Evolutionary conservation across 2,888 invertebrate genomes (phyloP), one percentile per base, ranked within the genome.

Genomic region (Elegia similella): DNA sequence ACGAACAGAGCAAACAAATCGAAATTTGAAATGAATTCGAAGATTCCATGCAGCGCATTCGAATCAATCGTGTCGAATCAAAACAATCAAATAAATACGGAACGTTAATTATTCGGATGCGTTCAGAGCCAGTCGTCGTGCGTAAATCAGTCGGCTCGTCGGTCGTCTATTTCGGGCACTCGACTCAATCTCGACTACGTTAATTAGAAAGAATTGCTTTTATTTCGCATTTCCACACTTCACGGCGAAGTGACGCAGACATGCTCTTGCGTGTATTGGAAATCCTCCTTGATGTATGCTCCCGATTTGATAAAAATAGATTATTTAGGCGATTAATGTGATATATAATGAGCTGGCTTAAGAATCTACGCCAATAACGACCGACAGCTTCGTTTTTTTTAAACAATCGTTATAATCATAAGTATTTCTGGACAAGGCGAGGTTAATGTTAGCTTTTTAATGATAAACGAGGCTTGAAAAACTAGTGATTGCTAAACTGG

Each of bases 171-270:
- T 89, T 87, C 73, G 70, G 76, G 75, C 70, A 69, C 65, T 62
- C 78, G 76, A 70, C 79, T 82, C 84, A 80, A 82, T 83, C 81
- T 79, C 76, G 71, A 72, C 76, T 69, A 77, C 75, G 87, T 84
- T 91, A 89, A 90, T 90, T 91, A 90, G 86, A 90, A 91, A 90
- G 88, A 89, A 91, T 90, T 86, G 88, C 86, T 90, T 88, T 91
- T 91, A 90, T 91, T 90, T 88, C 76, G 85, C 87, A 83, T 83
- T 85, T 85, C 84, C 86, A 86, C 87, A 86, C 84, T 82, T 79
- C 78, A 73, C 73, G 77, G 68, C 68, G 70, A 78, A 71, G 78
- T 85, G 87, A 87, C 86, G 80, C 78, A 81, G 78, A 71, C 71
- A 73, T 66, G 64, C 65, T 59, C 64, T 67, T 64, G 68, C 68